Evolutionary conservation across 2,888 invertebrate genomes (phyloP).

Genomic region (Acheta domesticus): DNA sequence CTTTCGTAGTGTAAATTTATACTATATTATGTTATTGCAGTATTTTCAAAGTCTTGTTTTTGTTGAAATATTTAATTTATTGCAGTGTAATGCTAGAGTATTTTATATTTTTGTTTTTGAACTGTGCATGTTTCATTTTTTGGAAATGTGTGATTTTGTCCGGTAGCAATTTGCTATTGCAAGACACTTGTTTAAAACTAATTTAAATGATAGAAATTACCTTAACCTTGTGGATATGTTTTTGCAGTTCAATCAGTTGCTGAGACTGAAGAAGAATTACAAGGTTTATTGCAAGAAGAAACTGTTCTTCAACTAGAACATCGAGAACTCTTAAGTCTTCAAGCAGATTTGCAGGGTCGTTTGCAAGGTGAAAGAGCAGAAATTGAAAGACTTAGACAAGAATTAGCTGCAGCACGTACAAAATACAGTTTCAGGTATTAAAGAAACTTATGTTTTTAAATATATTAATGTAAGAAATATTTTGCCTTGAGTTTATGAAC

Average conservation of each 20-base stretch:
- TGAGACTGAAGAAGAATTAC: conserved; percentile 34
- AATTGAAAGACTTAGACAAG: conserved; percentile 61
- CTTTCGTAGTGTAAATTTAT: too few species aligned
- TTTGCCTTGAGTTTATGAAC: background rate
- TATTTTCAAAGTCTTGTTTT: too few species aligned
- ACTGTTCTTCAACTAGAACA: conserved; percentile 43
- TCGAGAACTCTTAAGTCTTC: conserved; percentile 59
- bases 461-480: background rate
- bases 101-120: too few species aligned
- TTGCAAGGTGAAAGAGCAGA: conserved; percentile 72
- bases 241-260: conserved; percentile 5
- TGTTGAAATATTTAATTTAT: too few species aligned
- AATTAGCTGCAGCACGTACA: conserved; percentile 40
- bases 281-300: conserved; percentile 36
- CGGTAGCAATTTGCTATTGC: too few species aligned
- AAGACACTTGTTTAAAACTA: too few species aligned
- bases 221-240: background rate
- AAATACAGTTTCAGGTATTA: conserved; percentile 34
- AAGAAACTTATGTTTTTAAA: too few species aligned
- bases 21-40: too few species aligned
- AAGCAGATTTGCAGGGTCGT: conserved; percentile 63
- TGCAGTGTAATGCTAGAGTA: too few species aligned
- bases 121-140: too few species aligned
- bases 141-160: too few species aligned
- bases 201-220: too few species aligned